Evolutionary conservation across 2,113 vertebrate species (phyloP).

Genomic region (Ailurus styani): DNA sequence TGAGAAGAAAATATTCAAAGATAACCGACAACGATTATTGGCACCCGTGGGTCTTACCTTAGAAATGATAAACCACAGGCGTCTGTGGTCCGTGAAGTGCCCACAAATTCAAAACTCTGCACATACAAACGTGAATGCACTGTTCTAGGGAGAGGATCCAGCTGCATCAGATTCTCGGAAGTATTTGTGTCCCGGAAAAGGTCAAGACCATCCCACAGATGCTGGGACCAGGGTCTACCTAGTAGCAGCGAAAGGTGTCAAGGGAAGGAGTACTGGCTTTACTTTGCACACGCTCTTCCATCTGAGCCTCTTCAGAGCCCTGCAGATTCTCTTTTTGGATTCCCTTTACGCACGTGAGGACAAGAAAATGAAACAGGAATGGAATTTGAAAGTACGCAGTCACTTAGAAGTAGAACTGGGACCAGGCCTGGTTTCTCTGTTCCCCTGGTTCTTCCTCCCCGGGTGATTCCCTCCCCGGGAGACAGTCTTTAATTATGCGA

Average conservation of each 20-base stretch:
- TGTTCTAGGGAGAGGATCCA: not conserved
- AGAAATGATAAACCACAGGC: not conserved
- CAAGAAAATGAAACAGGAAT: not conserved
- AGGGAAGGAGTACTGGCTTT: not conserved
- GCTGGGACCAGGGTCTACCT: not conserved
- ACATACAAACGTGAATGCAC: not conserved
- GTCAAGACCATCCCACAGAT: not conserved
- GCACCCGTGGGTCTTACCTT: not conserved
- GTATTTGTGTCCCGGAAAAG: not conserved
- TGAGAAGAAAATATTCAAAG: not conserved
- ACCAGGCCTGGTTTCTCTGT: not conserved
- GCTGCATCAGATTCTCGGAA: not conserved
- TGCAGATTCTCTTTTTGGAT: not conserved
- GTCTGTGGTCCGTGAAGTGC: not conserved
- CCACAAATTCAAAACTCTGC: not conserved
- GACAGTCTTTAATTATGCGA: conserved; percentile 33
- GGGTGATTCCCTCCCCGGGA: not conserved
- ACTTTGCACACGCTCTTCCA: not conserved
- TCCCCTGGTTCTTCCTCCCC: not conserved
- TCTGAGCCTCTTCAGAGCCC: not conserved
- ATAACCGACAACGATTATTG: not conserved
- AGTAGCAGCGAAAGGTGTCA: not conserved
- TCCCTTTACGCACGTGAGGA: not conserved
- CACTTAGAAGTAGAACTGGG: not conserved
- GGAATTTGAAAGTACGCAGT: not conserved